These are phyloP conservation scores for Sarcophaga caerulescens DNA, from an alignment of 2,888 invertebrate species.

Conservation along the genomic window DNA sequence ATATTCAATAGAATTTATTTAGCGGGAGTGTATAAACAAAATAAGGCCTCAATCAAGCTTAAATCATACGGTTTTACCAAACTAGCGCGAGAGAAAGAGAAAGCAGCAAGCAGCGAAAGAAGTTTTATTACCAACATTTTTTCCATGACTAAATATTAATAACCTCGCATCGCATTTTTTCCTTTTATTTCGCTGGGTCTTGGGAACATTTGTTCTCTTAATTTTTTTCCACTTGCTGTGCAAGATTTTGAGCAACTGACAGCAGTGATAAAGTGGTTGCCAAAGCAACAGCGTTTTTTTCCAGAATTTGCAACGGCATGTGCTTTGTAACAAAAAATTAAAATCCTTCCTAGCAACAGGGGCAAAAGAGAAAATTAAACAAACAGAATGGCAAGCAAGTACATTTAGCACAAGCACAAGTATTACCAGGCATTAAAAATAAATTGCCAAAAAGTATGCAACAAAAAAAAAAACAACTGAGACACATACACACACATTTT, in stretches of 20 bases:
- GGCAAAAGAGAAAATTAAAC: constrained; percentile 9
- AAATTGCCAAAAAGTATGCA: constrained; percentile 64
- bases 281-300: constrained; percentile 51
- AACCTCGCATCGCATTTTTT: constrained; percentile 31
- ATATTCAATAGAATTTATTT: too few species aligned
- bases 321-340: neutral
- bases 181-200: neutral
- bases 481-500: neutral
- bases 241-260: constrained; percentile 34
- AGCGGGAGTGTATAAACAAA: neutral
- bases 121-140: constrained; percentile 39
- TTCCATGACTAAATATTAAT: constrained; percentile 60
- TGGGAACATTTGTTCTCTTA: neutral
- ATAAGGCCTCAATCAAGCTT: constrained; percentile 53
- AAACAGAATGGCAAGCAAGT: neutral
- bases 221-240: neutral
- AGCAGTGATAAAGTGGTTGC: constrained; percentile 62
- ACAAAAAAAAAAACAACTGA: constrained; percentile 6
- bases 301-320: neutral
- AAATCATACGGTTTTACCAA: constrained; percentile 14
- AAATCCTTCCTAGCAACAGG: constrained; percentile 29
- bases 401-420: constrained; percentile 22
- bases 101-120: too few species aligned
- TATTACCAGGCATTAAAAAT: constrained; percentile 62
- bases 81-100: too few species aligned